A percentile compares a stretch with the other conserved stretches of the same genome.
Evolutionary conservation across 2,113 vertebrate genomes (phyloP).

Genomic region (Misgurnus mizolepis): DNA sequence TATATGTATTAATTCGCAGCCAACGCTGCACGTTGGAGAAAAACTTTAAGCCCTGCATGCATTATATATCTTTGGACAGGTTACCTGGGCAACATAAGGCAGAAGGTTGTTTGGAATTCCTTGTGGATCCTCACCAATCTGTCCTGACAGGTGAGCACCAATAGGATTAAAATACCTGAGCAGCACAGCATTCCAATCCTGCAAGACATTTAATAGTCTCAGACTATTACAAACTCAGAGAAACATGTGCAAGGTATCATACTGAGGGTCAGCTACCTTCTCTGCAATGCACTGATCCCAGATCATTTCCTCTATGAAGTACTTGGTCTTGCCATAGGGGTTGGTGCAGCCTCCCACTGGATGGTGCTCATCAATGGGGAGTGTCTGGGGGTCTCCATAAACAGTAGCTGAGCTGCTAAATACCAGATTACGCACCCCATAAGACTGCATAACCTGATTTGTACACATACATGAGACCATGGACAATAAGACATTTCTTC

Average conservation of each 20-base stretch:
- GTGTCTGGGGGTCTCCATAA: constrained; percentile 87
- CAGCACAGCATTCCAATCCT: constrained; percentile 91
- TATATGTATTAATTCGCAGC: no score
- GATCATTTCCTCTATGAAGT: constrained; percentile 98
- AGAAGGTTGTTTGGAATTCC: constrained; percentile 97
- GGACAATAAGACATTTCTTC: neutral
- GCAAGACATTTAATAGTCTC: neutral
- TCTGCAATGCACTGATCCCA: constrained; percentile 87
- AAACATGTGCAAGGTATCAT: neutral
- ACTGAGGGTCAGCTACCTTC: constrained; percentile 69
- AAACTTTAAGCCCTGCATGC: no score
- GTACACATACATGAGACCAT: constrained; percentile 39
- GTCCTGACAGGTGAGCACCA: constrained; percentile 88
- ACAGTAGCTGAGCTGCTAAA: constrained; percentile 98
- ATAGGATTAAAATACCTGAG: constrained; percentile 98
- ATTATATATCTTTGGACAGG: neutral
- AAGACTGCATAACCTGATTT: constrained; percentile 85
- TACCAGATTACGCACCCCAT: constrained; percentile 87
- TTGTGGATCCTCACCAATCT: constrained; percentile 95
- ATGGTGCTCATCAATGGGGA: constrained; percentile 92
- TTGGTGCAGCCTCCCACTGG: constrained; percentile 92
- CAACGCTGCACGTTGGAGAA: no score
- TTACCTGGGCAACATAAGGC: constrained; percentile 94
- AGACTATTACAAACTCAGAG: neutral
- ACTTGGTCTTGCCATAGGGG: constrained; percentile 95